Base-by-base conservation (phyloP, 2,113 vertebrate species). In the Cavia porcellus region DNA sequence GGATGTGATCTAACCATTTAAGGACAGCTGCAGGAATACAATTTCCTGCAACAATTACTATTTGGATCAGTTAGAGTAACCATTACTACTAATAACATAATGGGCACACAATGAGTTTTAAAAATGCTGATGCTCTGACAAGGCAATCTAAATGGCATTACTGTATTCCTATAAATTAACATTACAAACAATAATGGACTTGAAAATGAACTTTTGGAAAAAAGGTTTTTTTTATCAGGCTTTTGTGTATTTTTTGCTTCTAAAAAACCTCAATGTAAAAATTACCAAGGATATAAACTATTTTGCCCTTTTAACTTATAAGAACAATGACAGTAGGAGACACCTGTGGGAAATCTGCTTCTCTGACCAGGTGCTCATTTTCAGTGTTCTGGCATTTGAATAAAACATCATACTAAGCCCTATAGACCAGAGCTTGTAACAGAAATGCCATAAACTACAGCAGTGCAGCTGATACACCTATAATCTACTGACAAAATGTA, bases 371-470 rank as follows among this genome's bases (percentile, higher is more conserved):
- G 89, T 77, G 85, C 70, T 90, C 82, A 20, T 64, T 92, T 88
- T 77, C 24, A 19, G 25, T 52, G 52, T 42, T 52, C 92, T 95
- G 81, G 79, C 83, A 93, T 95, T 72, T 92, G 83, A 96, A 95
- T 97, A 96, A 94, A 96, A 95, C 83, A 97, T 94, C 66, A 89
- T 24, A 30, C 64, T 93, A 96, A 93, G 59, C 72, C 80, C 95
- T n/a, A 59, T 4, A 96, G 87, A 96, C 89, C 59, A 59, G 38
- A 66, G 38, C 84, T 92, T 87, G 66, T n/a, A 80, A 97, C 1
- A 93, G 93, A 97, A 94, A 93, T 75, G 85, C 87, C 81, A 96
- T 77, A 38, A 35, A 80, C 47, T 77, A 82, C 35, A 81, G 84
- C 74, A 35, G 64, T 12, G 74, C 72, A 68, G 97, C 81, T 82